Evolutionary conservation across 2,797 vertebrate genomes (phyloP).

Genomic region (Lepus townsendii): DNA sequence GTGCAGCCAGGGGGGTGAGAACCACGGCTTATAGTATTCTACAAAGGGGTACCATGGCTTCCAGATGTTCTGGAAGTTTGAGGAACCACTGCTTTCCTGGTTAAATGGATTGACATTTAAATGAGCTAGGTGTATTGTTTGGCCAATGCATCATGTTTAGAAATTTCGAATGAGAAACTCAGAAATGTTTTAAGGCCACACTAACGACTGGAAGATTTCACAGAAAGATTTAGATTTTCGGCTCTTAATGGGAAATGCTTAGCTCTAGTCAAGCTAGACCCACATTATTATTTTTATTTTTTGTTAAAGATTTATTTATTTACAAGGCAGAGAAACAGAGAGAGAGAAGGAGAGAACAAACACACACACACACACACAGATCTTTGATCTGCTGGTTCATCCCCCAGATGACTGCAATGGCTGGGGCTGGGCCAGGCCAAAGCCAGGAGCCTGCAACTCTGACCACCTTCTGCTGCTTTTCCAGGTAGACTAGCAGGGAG

Average conservation of each 20-base stretch:
- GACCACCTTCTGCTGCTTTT: no score
- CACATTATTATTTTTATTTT: not conserved
- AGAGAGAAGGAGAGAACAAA: no score
- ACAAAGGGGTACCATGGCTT: slow-evolving; percentile 48
- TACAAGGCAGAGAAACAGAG: no score
- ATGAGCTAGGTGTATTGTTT: slow-evolving; percentile 3
- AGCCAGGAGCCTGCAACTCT: no score
- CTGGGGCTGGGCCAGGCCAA: no score
- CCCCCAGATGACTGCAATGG: no score
- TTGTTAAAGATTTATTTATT: no score
- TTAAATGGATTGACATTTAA: slow-evolving; percentile 30
- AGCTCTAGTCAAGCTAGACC: not conserved
- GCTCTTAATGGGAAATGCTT: slow-evolving; percentile 21
- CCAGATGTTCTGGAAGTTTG: slow-evolving; percentile 52
- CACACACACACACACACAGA: no score
- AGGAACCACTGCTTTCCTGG: slow-evolving; percentile 19
- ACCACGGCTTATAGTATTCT: slow-evolving; percentile 63
- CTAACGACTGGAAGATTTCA: slow-evolving; percentile 57
- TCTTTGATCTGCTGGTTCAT: no score
- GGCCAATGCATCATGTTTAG: slow-evolving; percentile 1
- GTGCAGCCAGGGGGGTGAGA: slow-evolving; percentile 23
- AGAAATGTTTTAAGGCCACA: slow-evolving; percentile 31
- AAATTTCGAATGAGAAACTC: slow-evolving; percentile 43
- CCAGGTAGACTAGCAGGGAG: no score
- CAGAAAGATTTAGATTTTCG: slow-evolving; percentile 59